Base-by-base conservation (phyloP, 2,888 invertebrate genomes). In the Acanthosoma haemorrhoidale region DNA sequence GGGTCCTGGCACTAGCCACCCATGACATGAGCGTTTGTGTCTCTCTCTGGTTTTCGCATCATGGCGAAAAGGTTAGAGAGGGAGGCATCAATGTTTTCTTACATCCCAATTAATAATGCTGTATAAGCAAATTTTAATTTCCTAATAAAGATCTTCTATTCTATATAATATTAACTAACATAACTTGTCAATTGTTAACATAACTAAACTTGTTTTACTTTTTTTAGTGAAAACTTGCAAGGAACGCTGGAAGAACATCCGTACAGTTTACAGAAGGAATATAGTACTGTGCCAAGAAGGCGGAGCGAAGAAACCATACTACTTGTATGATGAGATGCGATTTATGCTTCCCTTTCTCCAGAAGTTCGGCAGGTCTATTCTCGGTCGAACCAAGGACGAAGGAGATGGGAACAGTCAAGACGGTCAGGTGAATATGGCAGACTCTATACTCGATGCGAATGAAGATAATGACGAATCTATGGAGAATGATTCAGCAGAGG, bases 221-320 rank as follows among this genome's bases (percentile, higher is more conserved):
- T 13, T 64, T 64, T 41, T 15, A 64, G 64, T 41, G 1, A 64
- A 64, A 39, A 38, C 38, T 8, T 64, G 64, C 41, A 64, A 64
- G 13, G 64, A 64, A 29, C 21, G 39, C 1, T 64, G 64, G 64
- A 64, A 64, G 31, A 64, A 64, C 31, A 25, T 64, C 21, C 13
- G 64, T 9, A 64, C 64, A 16, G 64, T 64, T 15, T 64, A 41
- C 41, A 9, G 64, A 41, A 64, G 64, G 41, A 38, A 64, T 9
- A 3, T 51, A 3, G 15, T 64, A 8, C 0, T 41, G 25, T 39
- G 39, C 21, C 29, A 64, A 39, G 57, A 25, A 9, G 64, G 64
- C n/a, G 39, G 21, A 2, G 29, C 41, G 2, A 64, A 64, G 15
- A 21, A 39, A 31, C 64, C 64, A 4, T 64, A 64, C 15, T 64